phyloP scores from a whole-genome alignment of 2,113 vertebrate genomes.

The Acanthisitta chloris region DNA sequence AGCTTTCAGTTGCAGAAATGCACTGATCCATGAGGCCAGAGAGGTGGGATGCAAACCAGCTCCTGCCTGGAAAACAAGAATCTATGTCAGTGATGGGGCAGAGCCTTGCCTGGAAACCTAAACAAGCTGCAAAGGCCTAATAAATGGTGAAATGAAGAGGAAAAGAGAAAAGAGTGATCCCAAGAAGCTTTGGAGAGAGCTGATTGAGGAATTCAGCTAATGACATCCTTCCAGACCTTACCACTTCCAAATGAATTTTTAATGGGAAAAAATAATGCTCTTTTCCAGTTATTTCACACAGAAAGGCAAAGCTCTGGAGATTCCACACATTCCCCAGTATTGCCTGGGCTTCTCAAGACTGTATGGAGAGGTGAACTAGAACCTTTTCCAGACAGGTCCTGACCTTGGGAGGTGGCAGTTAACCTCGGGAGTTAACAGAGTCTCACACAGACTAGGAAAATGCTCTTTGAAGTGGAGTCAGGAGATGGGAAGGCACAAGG shows the following conservation, averaged over 20 bases:
- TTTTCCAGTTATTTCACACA: conserved; percentile 12
- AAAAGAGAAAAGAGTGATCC: conserved; percentile 8
- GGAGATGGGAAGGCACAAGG: not conserved
- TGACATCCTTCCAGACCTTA: conserved; percentile 39
- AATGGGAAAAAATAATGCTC: conserved; percentile 53
- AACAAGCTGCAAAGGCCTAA: not conserved
- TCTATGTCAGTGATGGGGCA: not conserved
- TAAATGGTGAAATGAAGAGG: conserved; percentile 31
- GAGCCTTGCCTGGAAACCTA: not conserved
- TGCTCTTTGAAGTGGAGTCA: not conserved
- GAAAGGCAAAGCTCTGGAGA: not conserved
- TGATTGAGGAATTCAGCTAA: conserved; percentile 52
- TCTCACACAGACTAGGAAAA: not conserved
- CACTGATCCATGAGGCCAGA: not conserved
- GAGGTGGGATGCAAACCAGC: not conserved
- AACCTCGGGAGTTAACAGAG: not conserved
- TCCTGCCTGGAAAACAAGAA: not conserved
- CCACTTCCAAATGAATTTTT: conserved; percentile 57
- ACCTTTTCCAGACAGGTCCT: not conserved
- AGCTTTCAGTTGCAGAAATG: not conserved
- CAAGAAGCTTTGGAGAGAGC: conserved; percentile 33
- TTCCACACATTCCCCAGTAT: not conserved
- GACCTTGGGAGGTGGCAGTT: not conserved
- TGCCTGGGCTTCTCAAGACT: not conserved
- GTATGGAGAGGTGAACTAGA: not conserved